Conservation (phyloP, 2,797 vertebrate genomes). For the Tauraco hartlaubi region DNA sequence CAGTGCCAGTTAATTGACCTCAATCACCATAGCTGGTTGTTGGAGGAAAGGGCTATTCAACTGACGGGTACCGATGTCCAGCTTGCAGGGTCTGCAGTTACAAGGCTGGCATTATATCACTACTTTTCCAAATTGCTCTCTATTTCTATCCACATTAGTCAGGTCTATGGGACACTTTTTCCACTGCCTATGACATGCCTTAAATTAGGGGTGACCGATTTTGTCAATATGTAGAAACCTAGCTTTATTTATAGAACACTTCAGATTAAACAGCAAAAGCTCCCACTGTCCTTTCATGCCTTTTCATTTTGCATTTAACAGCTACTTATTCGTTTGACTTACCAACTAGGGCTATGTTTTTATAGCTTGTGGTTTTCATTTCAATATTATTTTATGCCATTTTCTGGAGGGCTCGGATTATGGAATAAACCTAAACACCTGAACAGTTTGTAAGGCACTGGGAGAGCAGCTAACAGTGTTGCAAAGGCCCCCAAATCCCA, state of each 20-base stretch:
- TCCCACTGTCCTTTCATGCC: constrained; percentile 16
- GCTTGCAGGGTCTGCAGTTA: background rate
- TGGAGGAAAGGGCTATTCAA: background rate
- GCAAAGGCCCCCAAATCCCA: background rate
- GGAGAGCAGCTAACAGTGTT: background rate
- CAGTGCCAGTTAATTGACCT: background rate
- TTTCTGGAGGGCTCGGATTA: constrained; percentile 40
- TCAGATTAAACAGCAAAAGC: constrained; percentile 36
- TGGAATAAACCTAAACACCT: constrained; percentile 30
- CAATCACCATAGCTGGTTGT: background rate
- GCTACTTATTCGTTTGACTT: constrained; percentile 55
- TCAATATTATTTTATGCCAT: constrained; percentile 48
- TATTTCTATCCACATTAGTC: constrained; percentile 44
- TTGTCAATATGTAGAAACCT: constrained; percentile 15
- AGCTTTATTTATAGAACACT: constrained; percentile 56
- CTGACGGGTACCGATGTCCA: background rate
- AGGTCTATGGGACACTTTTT: constrained; percentile 43
- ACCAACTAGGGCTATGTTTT: constrained; percentile 32
- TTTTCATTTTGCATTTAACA: constrained; percentile 54
- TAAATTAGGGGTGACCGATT: constrained; percentile 45
- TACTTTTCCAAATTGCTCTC: background rate
- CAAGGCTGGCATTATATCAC: background rate
- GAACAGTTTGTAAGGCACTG: background rate
- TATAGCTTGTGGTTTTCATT: constrained; percentile 31
- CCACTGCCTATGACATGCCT: background rate